phyloP scores from a whole-genome alignment of 2,888 invertebrate genomes.

The Cosmopolites sordidus region DNA sequence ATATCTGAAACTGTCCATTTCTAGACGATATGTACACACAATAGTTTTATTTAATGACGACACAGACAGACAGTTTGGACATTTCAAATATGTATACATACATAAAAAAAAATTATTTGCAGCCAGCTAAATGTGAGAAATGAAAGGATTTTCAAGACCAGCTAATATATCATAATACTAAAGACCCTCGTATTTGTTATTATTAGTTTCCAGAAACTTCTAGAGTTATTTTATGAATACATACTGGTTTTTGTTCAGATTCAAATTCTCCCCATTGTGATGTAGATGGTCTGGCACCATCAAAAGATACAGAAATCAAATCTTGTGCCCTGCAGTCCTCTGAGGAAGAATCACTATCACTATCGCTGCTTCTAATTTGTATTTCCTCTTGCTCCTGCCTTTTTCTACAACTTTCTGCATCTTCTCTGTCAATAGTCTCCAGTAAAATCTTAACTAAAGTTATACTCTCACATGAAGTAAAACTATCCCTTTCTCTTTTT shows the following conservation, averaged over 20 bases:
- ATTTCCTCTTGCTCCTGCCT: conserved; percentile 60
- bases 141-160: background rate
- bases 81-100: too few relatives aligned
- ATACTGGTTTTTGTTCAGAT: conserved; percentile 6
- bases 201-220: too few relatives aligned
- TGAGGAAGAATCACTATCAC: conserved; percentile 35
- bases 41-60: too few relatives aligned
- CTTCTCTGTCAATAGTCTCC: conserved; percentile 73
- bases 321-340: conserved; percentile 8
- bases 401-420: conserved; percentile 59
- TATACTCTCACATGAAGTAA: conserved; percentile 54
- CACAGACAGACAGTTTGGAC: too few relatives aligned
- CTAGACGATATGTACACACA: too few relatives aligned
- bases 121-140: too few relatives aligned
- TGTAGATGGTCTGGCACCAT: conserved; percentile 26
- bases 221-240: too few relatives aligned
- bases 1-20: conserved; percentile 2
- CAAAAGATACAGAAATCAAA: too few relatives aligned
- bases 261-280: conserved; percentile 41
- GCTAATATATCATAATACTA: too few relatives aligned
- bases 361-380: conserved; percentile 46
- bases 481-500: conserved; percentile 57
- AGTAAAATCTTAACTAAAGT: conserved; percentile 74
- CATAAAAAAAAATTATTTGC: too few relatives aligned
- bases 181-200: too few relatives aligned